phyloP scores from a whole-genome alignment of 2,113 vertebrate genomes.

The Tetraodon nigroviridis region DNA sequence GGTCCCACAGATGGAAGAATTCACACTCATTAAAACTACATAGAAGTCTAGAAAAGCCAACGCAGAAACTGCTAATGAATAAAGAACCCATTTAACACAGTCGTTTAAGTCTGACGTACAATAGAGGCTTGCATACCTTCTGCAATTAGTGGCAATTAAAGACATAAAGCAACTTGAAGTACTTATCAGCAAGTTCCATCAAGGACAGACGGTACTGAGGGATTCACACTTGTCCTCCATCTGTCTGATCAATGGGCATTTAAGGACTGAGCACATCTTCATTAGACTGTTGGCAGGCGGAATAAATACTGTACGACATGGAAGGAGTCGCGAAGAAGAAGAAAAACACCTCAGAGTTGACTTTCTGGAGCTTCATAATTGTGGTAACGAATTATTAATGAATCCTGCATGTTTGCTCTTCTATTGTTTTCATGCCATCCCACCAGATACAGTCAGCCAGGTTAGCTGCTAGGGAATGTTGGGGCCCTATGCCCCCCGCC shows the following conservation, averaged over 20 bases:
- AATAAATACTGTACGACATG: constrained; percentile 3
- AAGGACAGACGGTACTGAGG: constrained; percentile 49
- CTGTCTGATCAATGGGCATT: constrained; percentile 50
- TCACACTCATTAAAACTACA: not conserved
- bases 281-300: constrained; percentile 19
- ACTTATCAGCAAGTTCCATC: constrained; percentile 37
- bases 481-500: too few relatives aligned
- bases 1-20: not conserved
- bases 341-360: not conserved
- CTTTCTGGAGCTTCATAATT: too few relatives aligned
- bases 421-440: too few relatives aligned
- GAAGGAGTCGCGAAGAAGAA: not conserved
- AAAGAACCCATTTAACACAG: not conserved
- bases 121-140: constrained; percentile 26
- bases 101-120: constrained; percentile 1
- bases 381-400: not conserved
- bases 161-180: constrained; percentile 31
- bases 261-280: constrained; percentile 39
- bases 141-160: constrained; percentile 38
- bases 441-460: too few relatives aligned
- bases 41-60: not conserved
- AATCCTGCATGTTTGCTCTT: too few relatives aligned
- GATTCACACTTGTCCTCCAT: constrained; percentile 49
- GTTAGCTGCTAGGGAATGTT: too few relatives aligned
- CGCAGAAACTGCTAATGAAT: not conserved